Conservation (phyloP, 1,140 invertebrate species). For the Diachasma alloeum region DNA sequence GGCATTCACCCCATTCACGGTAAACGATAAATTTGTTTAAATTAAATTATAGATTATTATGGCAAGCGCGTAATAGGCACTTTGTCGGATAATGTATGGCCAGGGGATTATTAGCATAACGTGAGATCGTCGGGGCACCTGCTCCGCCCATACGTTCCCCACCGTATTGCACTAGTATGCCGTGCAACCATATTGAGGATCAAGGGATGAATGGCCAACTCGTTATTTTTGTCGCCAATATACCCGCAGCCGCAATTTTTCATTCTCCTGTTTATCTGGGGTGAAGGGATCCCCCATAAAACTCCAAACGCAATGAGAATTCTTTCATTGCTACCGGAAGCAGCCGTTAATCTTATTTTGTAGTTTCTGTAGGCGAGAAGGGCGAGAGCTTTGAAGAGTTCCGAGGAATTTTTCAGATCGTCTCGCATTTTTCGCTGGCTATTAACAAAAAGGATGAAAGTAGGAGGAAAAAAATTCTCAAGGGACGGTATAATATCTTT, state of each 20-base stretch:
- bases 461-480: constrained; percentile 1
- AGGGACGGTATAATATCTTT: background rate
- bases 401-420: background rate
- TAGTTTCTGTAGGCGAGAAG: no score
- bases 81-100: constrained; percentile 45
- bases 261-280: background rate
- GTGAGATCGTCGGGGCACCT: constrained; percentile 39
- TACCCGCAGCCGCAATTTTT: background rate
- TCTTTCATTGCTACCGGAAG: no score
- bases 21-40: constrained; percentile 48
- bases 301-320: no score
- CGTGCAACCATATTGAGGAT: constrained; percentile 1
- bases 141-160: constrained; percentile 21
- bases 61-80: constrained; percentile 48
- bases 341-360: no score
- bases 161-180: background rate
- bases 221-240: constrained; percentile 3
- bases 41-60: constrained; percentile 55
- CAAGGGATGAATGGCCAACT: constrained; percentile 8
- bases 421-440: no score
- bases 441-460: no score
- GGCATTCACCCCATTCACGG: constrained; percentile 39
- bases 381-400: background rate
- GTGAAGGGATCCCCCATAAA: no score
- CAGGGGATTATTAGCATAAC: constrained; percentile 50